Evolutionary conservation across 1,140 invertebrate species (phyloP).

Genomic region (Drosophila truncata): DNA sequence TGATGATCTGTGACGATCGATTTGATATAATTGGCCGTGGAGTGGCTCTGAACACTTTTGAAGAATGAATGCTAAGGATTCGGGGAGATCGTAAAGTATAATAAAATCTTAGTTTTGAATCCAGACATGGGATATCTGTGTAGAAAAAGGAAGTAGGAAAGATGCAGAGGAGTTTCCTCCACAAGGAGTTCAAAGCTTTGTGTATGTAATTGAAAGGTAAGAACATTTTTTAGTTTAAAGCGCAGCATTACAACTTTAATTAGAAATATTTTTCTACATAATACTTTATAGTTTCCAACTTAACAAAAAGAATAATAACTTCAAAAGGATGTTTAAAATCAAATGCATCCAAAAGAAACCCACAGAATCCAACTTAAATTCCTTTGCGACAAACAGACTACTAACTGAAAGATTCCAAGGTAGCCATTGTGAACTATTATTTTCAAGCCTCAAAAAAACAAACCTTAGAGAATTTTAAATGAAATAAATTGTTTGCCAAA

Average conservation of each 20-base stretch:
- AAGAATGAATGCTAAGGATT: background rate
- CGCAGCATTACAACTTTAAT: background rate
- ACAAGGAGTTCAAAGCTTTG: background rate
- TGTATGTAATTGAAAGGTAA: background rate
- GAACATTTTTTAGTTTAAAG: no score
- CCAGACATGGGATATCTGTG: background rate
- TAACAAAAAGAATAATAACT: background rate
- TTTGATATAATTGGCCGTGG: slow-evolving; percentile 21
- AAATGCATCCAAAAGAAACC: background rate
- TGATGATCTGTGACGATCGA: slow-evolving; percentile 54
- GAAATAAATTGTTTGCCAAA: slow-evolving; percentile 38
- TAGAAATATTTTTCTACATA: background rate
- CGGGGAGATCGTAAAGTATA: slow-evolving; percentile 29
- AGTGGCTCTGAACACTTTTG: background rate
- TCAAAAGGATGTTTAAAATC: background rate
- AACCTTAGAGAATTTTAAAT: slow-evolving; percentile 30
- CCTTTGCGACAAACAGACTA: slow-evolving; percentile 2
- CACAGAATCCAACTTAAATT: slow-evolving; percentile 29
- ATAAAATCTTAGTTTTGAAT: slow-evolving; percentile 18
- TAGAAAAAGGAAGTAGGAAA: background rate
- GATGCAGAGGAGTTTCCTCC: background rate
- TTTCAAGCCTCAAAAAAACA: slow-evolving; percentile 17
- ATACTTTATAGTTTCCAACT: background rate
- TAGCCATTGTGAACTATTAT: slow-evolving; percentile 23
- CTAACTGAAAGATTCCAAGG: slow-evolving; percentile 15